A percentile compares a stretch with the other conserved stretches of the same genome.
Evolutionary conservation across 1,140 invertebrate genomes (phyloP).

Genomic region (Drosophila grimshawi): DNA sequence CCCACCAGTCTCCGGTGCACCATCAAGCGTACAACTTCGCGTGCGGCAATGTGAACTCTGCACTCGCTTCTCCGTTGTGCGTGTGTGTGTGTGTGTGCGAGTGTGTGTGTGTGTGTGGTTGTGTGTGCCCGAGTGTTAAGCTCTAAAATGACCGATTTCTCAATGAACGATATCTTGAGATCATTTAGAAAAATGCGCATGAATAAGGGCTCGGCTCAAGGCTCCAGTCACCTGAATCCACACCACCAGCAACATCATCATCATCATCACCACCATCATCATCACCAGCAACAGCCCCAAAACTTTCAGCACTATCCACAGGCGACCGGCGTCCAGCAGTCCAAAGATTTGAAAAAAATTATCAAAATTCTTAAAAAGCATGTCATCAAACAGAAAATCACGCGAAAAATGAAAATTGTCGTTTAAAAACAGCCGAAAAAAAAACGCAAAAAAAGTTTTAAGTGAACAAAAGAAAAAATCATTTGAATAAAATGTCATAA

Average conservation of each 20-base stretch:
- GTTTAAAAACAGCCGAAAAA: slow-evolving; percentile 39
- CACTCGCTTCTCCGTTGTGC: slow-evolving; percentile 19
- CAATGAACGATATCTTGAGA: slow-evolving; percentile 76
- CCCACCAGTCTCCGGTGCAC: slow-evolving; percentile 76
- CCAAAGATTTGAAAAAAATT: slow-evolving; percentile 73
- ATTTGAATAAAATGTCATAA: neutral
- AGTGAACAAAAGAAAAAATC: slow-evolving; percentile 2
- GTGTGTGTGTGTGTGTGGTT: slow-evolving; percentile 19
- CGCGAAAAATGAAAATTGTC: slow-evolving; percentile 71
- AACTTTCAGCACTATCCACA: slow-evolving; percentile 32
- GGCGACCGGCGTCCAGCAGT: slow-evolving; percentile 40
- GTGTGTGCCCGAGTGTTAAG: slow-evolving; percentile 20
- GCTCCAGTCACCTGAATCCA: slow-evolving; percentile 17
- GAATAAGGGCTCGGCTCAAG: slow-evolving; percentile 61
- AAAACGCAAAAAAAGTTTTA: slow-evolving; percentile 19
- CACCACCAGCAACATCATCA: slow-evolving; percentile 40
- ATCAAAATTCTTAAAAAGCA: slow-evolving; percentile 76
- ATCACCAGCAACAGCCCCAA: slow-evolving; percentile 23
- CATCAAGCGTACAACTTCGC: slow-evolving; percentile 71
- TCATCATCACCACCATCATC: slow-evolving; percentile 34
- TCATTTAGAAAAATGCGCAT: slow-evolving; percentile 82
- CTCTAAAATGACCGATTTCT: slow-evolving; percentile 73
- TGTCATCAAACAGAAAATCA: slow-evolving; percentile 69
- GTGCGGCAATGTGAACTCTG: slow-evolving; percentile 60
- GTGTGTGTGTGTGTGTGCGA: slow-evolving; percentile 7